Base-by-base conservation (phyloP, 2,113 vertebrate species). In the Leucopsar rothschildi region DNA sequence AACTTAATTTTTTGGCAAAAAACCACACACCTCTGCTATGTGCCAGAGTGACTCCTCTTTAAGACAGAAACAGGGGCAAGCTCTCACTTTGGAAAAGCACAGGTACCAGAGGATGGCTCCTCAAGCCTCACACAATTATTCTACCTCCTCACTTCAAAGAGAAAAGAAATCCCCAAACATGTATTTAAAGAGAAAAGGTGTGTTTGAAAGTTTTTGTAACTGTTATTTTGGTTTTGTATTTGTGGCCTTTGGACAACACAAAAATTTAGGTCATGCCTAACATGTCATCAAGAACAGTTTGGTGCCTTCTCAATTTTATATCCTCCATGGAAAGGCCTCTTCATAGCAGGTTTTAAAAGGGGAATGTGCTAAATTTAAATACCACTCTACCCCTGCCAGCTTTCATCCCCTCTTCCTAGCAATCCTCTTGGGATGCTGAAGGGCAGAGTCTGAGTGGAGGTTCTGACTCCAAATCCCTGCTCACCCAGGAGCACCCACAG, bases 361-460 rank as follows among this genome's bases (percentile, higher is more conserved):
- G 8, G 5, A 9, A 45, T 11, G 2, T 18, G 12, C 40, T 84
- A 28, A 19, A 39, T 52, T 57, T 42, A 19, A 20, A 4, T 39
- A 55, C 33, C 35, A 24, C 25, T 68, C n/a, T 42, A 47, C 15
- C 14, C 6, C 11, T 42, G 21, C 6, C 35, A 94, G 39, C 27
- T 88, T 75, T 79, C 65, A 82, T 44, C 12, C 16, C n/a, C 23
- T 69, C 57, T 56, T 13, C 69, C 25, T 22, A 64, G 20, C 19
- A 15, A 7, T 42, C 11, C 23, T 52, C 37, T 72, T 0, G 0
- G 31, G 5, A 39, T 1, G 5, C 18, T 39, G 35, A 65, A 44
- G 57, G 24, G 25, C 56, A 57, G 47, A 11, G 1, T 1, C 16
- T n/a, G 11, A 5, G 5, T 5, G 37, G 31, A 72, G 33, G 21